Conservation (phyloP, 2,797 vertebrate species). For the Sebastes trivittatus region DNA sequence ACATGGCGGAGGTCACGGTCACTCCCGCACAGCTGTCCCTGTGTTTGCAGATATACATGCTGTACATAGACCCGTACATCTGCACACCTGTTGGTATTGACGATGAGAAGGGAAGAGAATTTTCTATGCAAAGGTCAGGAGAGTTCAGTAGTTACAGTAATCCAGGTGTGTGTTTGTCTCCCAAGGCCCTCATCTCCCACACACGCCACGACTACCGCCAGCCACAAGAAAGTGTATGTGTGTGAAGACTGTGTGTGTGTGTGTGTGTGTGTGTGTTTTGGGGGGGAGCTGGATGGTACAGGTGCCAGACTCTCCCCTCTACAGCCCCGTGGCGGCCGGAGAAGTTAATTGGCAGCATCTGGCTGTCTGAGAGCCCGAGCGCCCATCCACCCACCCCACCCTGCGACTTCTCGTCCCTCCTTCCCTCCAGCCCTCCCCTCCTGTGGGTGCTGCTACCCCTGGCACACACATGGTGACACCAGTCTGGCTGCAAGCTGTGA, state of each 20-base stretch:
- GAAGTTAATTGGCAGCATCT: slow-evolving; percentile 90
- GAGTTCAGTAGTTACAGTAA: slow-evolving; percentile 22
- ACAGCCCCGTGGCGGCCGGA: slow-evolving; percentile 70
- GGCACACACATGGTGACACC: slow-evolving; percentile 67
- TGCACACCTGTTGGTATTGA: slow-evolving; percentile 21
- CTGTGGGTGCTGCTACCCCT: slow-evolving; percentile 61
- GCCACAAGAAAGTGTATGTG: slow-evolving; percentile 30
- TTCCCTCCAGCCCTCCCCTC: slow-evolving; percentile 28
- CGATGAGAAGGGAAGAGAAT: slow-evolving; percentile 1
- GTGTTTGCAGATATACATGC: slow-evolving; percentile 15
- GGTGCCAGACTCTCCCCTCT: slow-evolving; percentile 72
- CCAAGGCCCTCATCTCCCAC: slow-evolving; percentile 21
- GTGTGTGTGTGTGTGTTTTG: neutral
- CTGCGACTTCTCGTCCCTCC: slow-evolving; percentile 30
- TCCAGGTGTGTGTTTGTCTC: slow-evolving; percentile 35
- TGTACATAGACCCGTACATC: neutral
- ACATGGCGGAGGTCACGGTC: slow-evolving; percentile 1
- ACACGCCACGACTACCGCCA: slow-evolving; percentile 10
- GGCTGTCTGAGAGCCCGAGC: slow-evolving; percentile 80
- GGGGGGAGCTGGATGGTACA: slow-evolving; percentile 48
- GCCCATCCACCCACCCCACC: slow-evolving; percentile 52
- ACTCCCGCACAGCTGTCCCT: slow-evolving; percentile 7
- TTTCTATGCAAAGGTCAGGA: slow-evolving; percentile 18
- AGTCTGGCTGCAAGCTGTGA: slow-evolving; percentile 72
- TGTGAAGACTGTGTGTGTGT: slow-evolving; percentile 12